Conservation (phyloP, 1,140 invertebrate genomes). For the Aphaenogaster floridana region DNA sequence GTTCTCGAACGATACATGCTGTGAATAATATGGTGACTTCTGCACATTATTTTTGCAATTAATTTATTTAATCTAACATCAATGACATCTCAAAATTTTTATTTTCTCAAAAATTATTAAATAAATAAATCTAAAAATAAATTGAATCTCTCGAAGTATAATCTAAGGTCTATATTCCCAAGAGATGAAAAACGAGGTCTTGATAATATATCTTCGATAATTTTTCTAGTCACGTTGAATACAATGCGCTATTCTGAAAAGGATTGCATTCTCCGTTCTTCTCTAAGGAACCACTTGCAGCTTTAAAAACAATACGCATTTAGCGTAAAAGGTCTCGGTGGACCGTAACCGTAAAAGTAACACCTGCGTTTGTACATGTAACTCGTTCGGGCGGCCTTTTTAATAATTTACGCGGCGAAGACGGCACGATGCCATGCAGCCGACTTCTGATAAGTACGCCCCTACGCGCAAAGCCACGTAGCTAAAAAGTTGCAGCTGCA, state of each 20-base stretch:
- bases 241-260: neutral
- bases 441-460: slow-evolving; percentile 66
- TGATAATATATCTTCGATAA: neutral
- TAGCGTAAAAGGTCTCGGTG: slow-evolving; percentile 35
- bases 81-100: neutral
- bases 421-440: slow-evolving; percentile 18
- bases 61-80: neutral
- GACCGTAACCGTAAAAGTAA: slow-evolving; percentile 35
- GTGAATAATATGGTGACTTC: neutral
- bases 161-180: neutral
- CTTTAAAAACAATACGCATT: slow-evolving; percentile 19
- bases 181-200: neutral
- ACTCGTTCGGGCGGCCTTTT: slow-evolving; percentile 32
- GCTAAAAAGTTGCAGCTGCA: slow-evolving; percentile 38
- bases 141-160: neutral
- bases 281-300: neutral
- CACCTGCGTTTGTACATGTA: slow-evolving; percentile 23
- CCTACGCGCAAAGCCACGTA: slow-evolving; percentile 35
- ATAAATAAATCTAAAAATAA: neutral
- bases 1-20: neutral
- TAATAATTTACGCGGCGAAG: slow-evolving; percentile 68
- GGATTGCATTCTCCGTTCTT: neutral
- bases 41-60: neutral
- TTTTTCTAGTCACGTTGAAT: neutral
- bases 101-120: neutral